Percentiles rank a stretch among this genome's conserved stretches.
These are phyloP conservation scores for Anthoscopus minutus DNA, from an alignment of 2,113 vertebrate species.

Conservation along the genomic window DNA sequence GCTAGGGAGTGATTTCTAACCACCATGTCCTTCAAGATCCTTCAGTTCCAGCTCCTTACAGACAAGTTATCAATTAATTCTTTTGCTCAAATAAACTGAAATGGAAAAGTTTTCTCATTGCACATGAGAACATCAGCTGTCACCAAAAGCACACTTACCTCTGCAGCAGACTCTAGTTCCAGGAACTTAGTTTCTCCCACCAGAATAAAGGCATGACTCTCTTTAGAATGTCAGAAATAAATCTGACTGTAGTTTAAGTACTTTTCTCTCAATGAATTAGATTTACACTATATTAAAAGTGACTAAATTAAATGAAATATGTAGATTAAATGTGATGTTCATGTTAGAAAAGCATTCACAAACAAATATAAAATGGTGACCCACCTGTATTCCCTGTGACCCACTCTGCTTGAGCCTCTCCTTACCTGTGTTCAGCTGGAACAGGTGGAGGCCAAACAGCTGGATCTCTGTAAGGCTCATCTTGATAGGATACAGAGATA, in stretches of 20 bases:
- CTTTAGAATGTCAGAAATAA: neutral
- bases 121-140: neutral
- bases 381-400: neutral
- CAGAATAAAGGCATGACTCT: neutral
- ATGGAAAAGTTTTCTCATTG: neutral
- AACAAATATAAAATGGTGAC: neutral
- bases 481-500: slow-evolving; percentile 76
- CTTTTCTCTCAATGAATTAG: neutral
- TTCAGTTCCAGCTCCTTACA: neutral
- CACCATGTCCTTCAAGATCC: neutral
- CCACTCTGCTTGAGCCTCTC: neutral
- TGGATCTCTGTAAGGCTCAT: slow-evolving; percentile 82
- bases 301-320: neutral
- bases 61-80: neutral
- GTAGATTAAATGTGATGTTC: neutral
- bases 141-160: neutral
- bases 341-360: neutral
- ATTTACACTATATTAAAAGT: neutral
- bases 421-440: slow-evolving; percentile 92
- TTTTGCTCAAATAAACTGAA: neutral
- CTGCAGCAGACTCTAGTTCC: neutral
- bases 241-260: neutral
- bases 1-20: neutral
- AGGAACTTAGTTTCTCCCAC: neutral
- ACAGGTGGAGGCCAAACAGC: slow-evolving; percentile 93